Base-by-base conservation (phyloP, 1,140 invertebrate genomes). In the Apocrypta bakeri region DNA sequence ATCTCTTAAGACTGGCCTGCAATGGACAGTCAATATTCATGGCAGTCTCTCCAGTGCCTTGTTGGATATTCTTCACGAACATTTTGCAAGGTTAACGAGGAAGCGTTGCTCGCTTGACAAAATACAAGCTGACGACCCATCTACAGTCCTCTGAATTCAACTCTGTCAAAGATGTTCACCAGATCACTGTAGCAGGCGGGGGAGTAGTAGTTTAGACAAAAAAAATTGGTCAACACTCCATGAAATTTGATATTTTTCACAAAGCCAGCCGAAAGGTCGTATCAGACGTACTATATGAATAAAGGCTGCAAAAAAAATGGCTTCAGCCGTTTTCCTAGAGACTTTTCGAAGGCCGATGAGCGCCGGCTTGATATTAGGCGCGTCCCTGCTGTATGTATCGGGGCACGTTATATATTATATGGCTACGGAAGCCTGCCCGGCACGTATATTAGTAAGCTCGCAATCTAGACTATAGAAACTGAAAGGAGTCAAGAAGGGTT, bases 1-100 rank as follows among this genome's bases (percentile, higher is more conserved):
- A 96, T 87, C 96, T 93, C 91, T 97, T 97, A 37, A 97, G 91
- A 76, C 93, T 94, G 82, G 94, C 92, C 56, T 81, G 78, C 84
- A 93, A 92, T 21, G 93, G 92, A 86, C 91, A 92, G 88, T 94
- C 93, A 92, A 94, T 91, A 90, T 94, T 94, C 94, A 94, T 94
- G 90, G 89, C 92, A 89, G 87, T 88, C 27, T 83, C 72, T 42
- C 63, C 63, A 17, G 21, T 64, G 17, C 24, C 8, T 85, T 80
- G 82, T 85, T 83, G 82, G 27, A 83, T 83, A 75, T 76, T 76
- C 31, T 83, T 83, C 4, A 76, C 24, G 27, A 80, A 83, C 82
- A 83, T 83, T 14, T 79, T 79, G 73, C 74, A 72, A 82, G 11
- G 56, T 68, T 56, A 42, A 21, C 1, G 21, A 63, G 69, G 73